phyloP scores from a whole-genome alignment of 2,113 vertebrate genomes.

The Synchiropus splendidus region DNA sequence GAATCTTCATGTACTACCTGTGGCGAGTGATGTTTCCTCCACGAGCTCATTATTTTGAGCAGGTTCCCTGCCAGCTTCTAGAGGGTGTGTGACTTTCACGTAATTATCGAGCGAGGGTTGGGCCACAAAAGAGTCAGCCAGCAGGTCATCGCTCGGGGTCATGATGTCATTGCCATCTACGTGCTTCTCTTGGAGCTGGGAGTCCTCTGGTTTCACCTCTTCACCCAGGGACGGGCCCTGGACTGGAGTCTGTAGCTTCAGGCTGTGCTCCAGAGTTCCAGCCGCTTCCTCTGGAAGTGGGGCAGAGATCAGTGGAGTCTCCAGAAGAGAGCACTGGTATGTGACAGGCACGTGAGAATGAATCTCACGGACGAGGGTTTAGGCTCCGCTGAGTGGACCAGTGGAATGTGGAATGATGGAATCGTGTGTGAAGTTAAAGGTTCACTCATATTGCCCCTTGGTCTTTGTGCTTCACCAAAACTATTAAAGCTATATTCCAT shows the following conservation, averaged over 20 bases:
- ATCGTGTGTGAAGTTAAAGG: slow-evolving; percentile 12
- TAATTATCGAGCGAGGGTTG: slow-evolving; percentile 29
- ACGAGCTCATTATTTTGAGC: slow-evolving; percentile 16
- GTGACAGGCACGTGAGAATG: slow-evolving; percentile 58
- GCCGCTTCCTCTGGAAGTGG: slow-evolving; percentile 13
- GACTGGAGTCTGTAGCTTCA: slow-evolving; percentile 19
- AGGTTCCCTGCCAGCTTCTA: too few relatives aligned
- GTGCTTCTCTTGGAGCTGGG: slow-evolving; percentile 17
- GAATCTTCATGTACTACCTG: too few relatives aligned
- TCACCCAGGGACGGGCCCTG: slow-evolving; percentile 11
- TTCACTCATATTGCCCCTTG: background rate
- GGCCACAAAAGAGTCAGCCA: slow-evolving; percentile 12
- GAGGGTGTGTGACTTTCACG: slow-evolving; percentile 10
- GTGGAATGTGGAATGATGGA: slow-evolving; percentile 45
- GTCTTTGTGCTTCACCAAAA: too few relatives aligned
- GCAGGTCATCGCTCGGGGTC: slow-evolving; percentile 32
- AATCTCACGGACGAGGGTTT: slow-evolving; percentile 38
- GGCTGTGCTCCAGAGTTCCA: slow-evolving; percentile 20
- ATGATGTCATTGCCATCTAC: slow-evolving; percentile 41
- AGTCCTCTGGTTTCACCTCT: slow-evolving; percentile 23
- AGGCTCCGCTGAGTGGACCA: slow-evolving; percentile 27
- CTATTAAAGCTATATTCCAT: too few relatives aligned
- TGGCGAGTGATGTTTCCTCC: slow-evolving; percentile 6
- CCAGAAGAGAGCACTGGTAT: slow-evolving; percentile 51
- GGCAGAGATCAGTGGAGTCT: slow-evolving; percentile 32